phyloP scores from a whole-genome alignment of 2,888 invertebrate genomes.

The Stenodera caucasica region DNA sequence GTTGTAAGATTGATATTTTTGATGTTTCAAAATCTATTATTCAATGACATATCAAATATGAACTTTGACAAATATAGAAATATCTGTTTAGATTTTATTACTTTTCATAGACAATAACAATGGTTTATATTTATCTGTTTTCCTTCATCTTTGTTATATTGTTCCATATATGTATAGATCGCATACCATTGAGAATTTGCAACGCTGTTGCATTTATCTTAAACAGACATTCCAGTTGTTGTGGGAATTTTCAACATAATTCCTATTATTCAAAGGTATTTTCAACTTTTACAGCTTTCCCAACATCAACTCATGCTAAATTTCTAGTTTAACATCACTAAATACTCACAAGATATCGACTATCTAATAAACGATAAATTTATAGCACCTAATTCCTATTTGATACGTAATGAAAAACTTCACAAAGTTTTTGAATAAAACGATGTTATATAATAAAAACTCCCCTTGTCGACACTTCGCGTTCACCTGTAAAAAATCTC shows the following conservation, averaged over 20 bases:
- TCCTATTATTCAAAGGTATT: neutral
- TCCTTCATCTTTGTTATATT: neutral
- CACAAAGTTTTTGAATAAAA: neutral
- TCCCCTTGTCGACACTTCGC: neutral
- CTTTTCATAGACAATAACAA: neutral
- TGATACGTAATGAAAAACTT: neutral
- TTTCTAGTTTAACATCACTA: neutral
- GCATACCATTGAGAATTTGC: neutral
- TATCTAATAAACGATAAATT: too few relatives aligned
- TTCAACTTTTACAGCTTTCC: neutral
- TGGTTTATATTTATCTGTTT: neutral
- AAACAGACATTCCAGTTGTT: slow-evolving; percentile 3
- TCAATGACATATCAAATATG: neutral
- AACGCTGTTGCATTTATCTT: slow-evolving; percentile 1
- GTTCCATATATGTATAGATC: neutral
- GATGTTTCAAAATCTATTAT: too few relatives aligned
- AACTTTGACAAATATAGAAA: neutral
- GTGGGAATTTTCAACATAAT: neutral
- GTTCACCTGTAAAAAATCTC: neutral
- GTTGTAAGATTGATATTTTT: too few relatives aligned
- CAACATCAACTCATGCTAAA: neutral
- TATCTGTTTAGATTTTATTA: neutral
- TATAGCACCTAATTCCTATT: too few relatives aligned
- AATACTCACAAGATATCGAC: neutral
- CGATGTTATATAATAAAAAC: neutral